Base-by-base conservation (phyloP, 2,888 invertebrate species). In the Erebia ligea region DNA sequence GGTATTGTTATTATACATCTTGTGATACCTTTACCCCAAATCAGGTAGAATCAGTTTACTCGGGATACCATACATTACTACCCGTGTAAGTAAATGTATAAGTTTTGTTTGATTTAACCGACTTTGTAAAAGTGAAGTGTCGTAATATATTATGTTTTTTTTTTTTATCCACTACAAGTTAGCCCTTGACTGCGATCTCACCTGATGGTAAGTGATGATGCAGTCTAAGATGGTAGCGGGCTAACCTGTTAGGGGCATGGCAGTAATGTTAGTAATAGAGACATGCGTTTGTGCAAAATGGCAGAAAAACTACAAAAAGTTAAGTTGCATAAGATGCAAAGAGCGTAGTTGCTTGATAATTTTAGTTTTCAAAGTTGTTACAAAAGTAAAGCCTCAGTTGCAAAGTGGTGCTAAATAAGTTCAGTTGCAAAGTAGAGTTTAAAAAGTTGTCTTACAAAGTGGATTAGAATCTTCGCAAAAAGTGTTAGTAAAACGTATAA, bases 51-150 rank as follows among this genome's bases (percentile, higher is more conserved):
- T 21, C 56, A 66, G 67, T 59, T 40, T 34, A 59, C 5, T 17
- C 48, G 59, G 50, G 50, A 25, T 67, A 67, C 48, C 13, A 50
- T 15, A 21, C 57, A 66, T 66, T 50, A 52, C 17, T 48, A 59
- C 59, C 52, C 59, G 48, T 67, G 40, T 59, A 15, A 52, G 65
- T 56, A 19, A 57, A 57, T 56, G 56, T 54, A 6, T 17, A 34
- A 34, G 10, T 19, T 34, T 17, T n/a, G 19, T 66, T n/a, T 56
- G 34, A 42, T 17, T 34, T n/a, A 42, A 59, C 40, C 59, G 40
- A 40, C 10, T 59, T n/a, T 40, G 40, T 2, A 10, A 59, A 59
- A 59, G 40, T 42, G 17, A 40, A 10, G 59, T 59, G n/a, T 40
- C 10, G 25, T 59, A 40, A 40, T 15, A 2, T 58, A n/a, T 15